Base-by-base conservation (phyloP, 2,888 invertebrate genomes). In the Oxystoma pomonae region DNA sequence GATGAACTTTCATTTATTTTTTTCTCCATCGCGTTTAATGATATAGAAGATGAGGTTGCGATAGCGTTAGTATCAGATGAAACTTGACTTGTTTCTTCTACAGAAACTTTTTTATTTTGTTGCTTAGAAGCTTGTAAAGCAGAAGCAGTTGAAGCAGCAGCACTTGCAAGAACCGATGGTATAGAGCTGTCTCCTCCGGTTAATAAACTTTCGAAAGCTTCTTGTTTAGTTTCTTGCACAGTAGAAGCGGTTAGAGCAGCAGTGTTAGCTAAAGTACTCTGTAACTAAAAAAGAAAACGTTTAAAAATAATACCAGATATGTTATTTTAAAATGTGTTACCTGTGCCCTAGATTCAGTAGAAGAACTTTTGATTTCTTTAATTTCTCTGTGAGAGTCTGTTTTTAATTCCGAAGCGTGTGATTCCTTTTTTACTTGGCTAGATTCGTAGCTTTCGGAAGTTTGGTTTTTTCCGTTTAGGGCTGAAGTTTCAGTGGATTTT, bases 401-500 rank as follows among this genome's bases (percentile, higher is more conserved):
- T 56, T 65, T 69, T 1, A 67, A 65, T 62, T 68, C 63, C 53
- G 63, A 59, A 2, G 64, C 56, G 57, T 63, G 52, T 1, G 67
- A 66, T 59, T 70, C 70, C 1, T 67, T 65, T 65, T 67, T 68
- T 1, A 55, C 16, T 55, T 69, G 58, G 35, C 61, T 68, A 17
- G 69, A 65, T 21, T 65, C 64, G 22, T 58, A 51, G n/a, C 58
- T 19, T 57, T 65, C 66, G 9, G 68, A 64, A 53, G 62, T 69
- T 20, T 56, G 57, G 35, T 63, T 68, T 57, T 67, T 67, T 21
- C 69, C 67, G 60, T 70, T 70, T 7, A 69, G 20, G 17, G 65
- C 57, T 20, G 65, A 64, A 19, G 61, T 51, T 65, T 70, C 70
- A 19, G 62, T 69, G 2, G 69, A 65, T 53, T 66, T 71, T 53